These are phyloP conservation scores for Zygogramma bicolorata DNA, from an alignment of 2,888 invertebrate genomes.

Conservation along the genomic window DNA sequence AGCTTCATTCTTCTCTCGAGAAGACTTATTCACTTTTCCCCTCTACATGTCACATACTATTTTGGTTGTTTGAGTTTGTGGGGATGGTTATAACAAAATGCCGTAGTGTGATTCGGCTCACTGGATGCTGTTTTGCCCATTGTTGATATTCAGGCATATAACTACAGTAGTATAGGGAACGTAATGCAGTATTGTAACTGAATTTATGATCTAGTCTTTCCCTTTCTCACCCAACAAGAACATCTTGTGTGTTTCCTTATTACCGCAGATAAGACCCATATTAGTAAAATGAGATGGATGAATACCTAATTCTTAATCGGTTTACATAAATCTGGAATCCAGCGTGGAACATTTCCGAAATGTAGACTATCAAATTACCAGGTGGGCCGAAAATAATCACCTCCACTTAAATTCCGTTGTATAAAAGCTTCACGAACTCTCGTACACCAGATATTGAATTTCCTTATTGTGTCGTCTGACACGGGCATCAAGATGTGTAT, in stretches of 20 bases:
- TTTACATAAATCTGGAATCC: constrained; percentile 34
- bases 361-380: constrained; percentile 13
- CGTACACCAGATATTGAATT: constrained; percentile 8
- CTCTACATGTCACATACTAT: too few species aligned
- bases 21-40: too few species aligned
- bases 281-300: constrained; percentile 33
- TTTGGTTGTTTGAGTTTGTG: too few species aligned
- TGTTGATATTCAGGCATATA: too few species aligned
- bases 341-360: constrained; percentile 12
- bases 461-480: constrained; percentile 8
- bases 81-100: too few species aligned
- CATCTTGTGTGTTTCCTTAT: neutral
- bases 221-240: neutral
- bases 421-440: neutral
- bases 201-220: neutral
- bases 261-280: constrained; percentile 16
- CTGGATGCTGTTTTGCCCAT: too few species aligned
- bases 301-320: constrained; percentile 35
- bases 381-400: constrained; percentile 15
- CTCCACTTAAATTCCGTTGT: constrained; percentile 2
- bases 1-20: too few species aligned
- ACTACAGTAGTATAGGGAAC: too few species aligned
- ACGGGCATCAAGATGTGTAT: neutral
- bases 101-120: too few species aligned
- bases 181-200: too few species aligned